Evolutionary conservation across 2,888 invertebrate genomes (phyloP).

Genomic region (Cryptocheilus praepositus): DNA sequence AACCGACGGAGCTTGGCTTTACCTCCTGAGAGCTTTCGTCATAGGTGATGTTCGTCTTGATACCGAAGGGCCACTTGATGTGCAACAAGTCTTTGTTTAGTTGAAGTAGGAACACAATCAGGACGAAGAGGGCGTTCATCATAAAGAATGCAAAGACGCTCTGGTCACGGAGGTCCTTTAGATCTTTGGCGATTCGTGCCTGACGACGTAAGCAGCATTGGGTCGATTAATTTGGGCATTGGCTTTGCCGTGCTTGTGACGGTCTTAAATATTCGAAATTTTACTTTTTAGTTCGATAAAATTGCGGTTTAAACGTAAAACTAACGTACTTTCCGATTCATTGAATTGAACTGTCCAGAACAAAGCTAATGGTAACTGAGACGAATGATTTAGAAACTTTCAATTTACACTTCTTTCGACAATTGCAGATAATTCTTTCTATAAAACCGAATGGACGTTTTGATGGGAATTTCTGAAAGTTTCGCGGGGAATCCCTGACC

Average conservation of each 20-base stretch:
- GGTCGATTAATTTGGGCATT: constrained; percentile 34
- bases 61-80: constrained; percentile 97
- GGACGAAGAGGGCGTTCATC: constrained; percentile 98
- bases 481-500: too few species aligned
- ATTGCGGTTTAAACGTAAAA: neutral
- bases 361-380: too few species aligned
- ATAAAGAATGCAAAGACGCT: constrained; percentile 98
- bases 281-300: neutral
- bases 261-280: constrained; percentile 1
- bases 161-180: constrained; percentile 96
- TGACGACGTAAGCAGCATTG: constrained; percentile 75
- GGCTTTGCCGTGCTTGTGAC: neutral
- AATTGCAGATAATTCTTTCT: too few species aligned
- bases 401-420: too few species aligned
- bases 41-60: constrained; percentile 94
- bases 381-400: too few species aligned
- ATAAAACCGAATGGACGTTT: too few species aligned
- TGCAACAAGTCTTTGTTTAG: constrained; percentile 97
- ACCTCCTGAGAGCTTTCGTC: constrained; percentile 94
- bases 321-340: too few species aligned
- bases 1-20: constrained; percentile 77
- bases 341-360: too few species aligned
- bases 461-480: too few species aligned
- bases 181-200: constrained; percentile 92
- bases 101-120: constrained; percentile 98